Conservation (phyloP, 2,113 vertebrate genomes). For the Sander vitreus region DNA sequence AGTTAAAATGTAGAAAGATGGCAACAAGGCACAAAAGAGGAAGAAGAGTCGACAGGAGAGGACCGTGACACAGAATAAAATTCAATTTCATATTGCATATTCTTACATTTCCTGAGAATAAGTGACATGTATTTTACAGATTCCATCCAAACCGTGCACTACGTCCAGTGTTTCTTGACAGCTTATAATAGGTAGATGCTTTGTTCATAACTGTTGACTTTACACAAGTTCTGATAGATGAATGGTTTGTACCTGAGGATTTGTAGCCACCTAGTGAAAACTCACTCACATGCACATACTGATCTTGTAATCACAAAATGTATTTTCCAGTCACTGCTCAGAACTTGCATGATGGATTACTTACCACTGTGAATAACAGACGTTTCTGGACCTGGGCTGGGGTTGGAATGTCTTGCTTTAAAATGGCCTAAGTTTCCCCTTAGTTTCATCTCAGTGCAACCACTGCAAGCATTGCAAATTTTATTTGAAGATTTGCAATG, state of each 20-base stretch:
- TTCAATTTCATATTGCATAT: neutral
- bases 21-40: neutral
- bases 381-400: neutral
- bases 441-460: neutral
- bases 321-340: conserved; percentile 25
- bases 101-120: neutral
- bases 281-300: neutral
- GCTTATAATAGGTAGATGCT: neutral
- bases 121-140: neutral
- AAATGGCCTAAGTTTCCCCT: conserved; percentile 1
- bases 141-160: neutral
- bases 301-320: neutral
- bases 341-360: conserved; percentile 14
- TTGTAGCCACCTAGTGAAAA: conserved; percentile 43
- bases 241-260: neutral
- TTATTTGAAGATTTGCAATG: conserved; percentile 3
- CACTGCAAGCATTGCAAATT: too few species aligned
- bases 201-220: neutral
- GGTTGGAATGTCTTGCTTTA: neutral
- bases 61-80: neutral
- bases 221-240: neutral
- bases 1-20: neutral
- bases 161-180: neutral
- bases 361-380: neutral
- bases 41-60: neutral